Evolutionary conservation across 2,888 invertebrate species (phyloP).

Genomic region (Proisotoma minuta): DNA sequence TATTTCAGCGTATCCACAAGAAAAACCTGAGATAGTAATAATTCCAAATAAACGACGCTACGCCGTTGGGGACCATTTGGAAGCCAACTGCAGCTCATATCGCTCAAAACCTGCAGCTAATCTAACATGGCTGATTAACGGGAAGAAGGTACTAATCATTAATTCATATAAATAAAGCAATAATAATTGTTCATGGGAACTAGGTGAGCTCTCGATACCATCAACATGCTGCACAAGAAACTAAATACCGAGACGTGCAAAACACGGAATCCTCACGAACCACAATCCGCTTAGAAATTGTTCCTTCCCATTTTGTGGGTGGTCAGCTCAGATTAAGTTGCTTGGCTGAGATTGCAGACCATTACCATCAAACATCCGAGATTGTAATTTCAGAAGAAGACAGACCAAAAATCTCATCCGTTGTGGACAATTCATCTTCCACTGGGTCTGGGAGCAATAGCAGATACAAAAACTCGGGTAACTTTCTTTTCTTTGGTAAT

Average conservation of each 20-base stretch:
- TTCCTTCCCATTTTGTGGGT: slow-evolving; percentile 25
- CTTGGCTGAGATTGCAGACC: slow-evolving; percentile 26
- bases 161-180: too few species aligned
- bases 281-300: slow-evolving; percentile 23
- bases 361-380: slow-evolving; percentile 28
- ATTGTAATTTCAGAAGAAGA: slow-evolving; percentile 26
- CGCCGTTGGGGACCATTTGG: slow-evolving; percentile 32
- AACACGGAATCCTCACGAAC: slow-evolving; percentile 29
- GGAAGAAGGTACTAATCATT: slow-evolving; percentile 19
- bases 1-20: slow-evolving; percentile 28
- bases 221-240: slow-evolving; percentile 18
- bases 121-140: slow-evolving; percentile 36
- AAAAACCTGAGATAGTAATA: slow-evolving; percentile 31
- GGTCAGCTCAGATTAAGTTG: slow-evolving; percentile 32
- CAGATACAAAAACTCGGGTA: slow-evolving; percentile 30
- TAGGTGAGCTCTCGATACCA: slow-evolving; percentile 25
- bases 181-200: background rate
- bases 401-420: slow-evolving; percentile 31
- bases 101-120: slow-evolving; percentile 40
- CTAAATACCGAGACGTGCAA: slow-evolving; percentile 20
- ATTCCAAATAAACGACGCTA: slow-evolving; percentile 21
- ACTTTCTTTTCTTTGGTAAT: too few species aligned
- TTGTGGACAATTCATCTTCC: slow-evolving; percentile 33
- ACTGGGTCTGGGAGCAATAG: slow-evolving; percentile 23
- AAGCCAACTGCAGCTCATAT: slow-evolving; percentile 38